Percentiles rank a stretch among this genome's conserved stretches.
Conservation (phyloP, 2,797 vertebrate genomes). For the Pantherophis alleghaniensis region DNA sequence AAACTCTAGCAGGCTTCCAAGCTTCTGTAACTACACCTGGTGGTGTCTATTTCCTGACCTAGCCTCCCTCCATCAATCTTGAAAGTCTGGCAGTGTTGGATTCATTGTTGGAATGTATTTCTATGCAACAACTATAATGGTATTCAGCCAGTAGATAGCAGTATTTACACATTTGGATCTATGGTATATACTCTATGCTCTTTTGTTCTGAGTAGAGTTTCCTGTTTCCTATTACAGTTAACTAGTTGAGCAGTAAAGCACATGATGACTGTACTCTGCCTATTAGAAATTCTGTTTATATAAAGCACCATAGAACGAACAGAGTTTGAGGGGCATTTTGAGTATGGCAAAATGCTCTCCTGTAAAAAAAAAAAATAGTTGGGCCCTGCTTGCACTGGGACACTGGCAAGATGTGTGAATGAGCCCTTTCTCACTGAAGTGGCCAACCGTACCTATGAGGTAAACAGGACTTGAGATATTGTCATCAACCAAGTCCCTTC, state of each 20-base stretch:
- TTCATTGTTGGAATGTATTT: too few species aligned
- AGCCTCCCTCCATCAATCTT: neutral
- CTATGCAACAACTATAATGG: neutral
- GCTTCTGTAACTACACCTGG: neutral
- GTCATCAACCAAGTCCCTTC: neutral
- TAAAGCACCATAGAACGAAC: too few species aligned
- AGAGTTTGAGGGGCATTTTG: neutral
- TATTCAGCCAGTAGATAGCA: neutral
- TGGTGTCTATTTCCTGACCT: neutral
- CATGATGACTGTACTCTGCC: too few species aligned
- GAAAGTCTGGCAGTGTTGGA: neutral
- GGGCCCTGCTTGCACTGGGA: neutral
- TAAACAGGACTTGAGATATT: neutral
- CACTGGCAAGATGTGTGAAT: neutral
- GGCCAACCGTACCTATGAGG: neutral
- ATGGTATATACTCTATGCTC: neutral
- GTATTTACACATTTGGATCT: too few species aligned
- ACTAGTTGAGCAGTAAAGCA: neutral
- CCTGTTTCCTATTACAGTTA: neutral
- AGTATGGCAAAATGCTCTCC: neutral
- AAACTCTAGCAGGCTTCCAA: neutral
- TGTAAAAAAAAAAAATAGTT: neutral
- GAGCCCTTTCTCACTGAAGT: neutral
- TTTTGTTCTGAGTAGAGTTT: neutral
- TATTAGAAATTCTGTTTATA: too few species aligned